Conservation (phyloP, 2,113 vertebrate species). For the Coptodon bakossiorum region DNA sequence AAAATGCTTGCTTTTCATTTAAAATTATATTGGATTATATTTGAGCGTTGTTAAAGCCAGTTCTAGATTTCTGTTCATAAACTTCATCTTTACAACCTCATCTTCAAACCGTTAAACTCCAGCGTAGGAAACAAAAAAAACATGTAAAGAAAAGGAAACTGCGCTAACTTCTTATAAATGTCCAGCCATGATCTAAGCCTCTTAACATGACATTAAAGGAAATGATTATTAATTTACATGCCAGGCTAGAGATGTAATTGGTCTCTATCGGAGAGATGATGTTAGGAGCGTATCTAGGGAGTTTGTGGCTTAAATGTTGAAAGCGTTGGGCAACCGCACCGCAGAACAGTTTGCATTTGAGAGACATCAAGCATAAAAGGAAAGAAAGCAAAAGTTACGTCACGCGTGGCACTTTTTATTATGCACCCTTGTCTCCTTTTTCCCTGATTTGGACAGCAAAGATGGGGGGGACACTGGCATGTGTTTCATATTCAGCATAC, state of each 20-base stretch:
- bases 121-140: not conserved
- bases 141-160: not conserved
- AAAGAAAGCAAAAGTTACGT: not conserved
- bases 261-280: not conserved
- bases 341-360: not conserved
- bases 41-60: not conserved
- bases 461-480: slow-evolving; percentile 35
- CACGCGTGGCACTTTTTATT: not conserved
- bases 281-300: not conserved
- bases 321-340: not conserved
- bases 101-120: slow-evolving; percentile 24
- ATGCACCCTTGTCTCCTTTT: not conserved
- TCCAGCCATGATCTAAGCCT: not conserved
- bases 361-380: not conserved
- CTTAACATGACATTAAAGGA: slow-evolving; percentile 36
- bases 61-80: not conserved
- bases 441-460: not conserved
- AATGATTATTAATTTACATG: slow-evolving; percentile 32
- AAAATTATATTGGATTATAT: not conserved
- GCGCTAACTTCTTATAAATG: slow-evolving; percentile 36
- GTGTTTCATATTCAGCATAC: slow-evolving; percentile 49
- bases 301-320: not conserved
- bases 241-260: not conserved
- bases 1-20: not conserved
- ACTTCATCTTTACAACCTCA: slow-evolving; percentile 25